Evolutionary conservation across 2,113 vertebrate species (phyloP), one percentile per base, ranked within the genome.

Genomic region (Sapajus apella): DNA sequence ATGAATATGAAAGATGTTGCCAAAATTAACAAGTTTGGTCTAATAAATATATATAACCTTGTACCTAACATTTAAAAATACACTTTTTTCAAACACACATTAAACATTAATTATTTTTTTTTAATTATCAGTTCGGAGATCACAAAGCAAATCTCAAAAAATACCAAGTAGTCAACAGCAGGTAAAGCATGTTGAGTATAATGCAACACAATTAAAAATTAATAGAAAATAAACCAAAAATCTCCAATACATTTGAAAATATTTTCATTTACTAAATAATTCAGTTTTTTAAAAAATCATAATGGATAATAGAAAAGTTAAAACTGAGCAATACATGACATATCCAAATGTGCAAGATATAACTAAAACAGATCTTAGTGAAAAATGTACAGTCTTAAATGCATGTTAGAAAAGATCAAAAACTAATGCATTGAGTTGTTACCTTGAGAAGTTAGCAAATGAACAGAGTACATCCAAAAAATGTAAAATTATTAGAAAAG

Each of bases 91-190:
- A 91, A 86, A 21, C 37, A 94, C 40, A 81, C 45, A 94, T 37
- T 70, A 90, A 94, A 85, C 45, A 20, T n/a, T 81, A 30, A n/a
- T 64, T 40, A n/a, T 75, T 68, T 70, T 64, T 83, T 68, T 70
- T 66, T 66, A 87, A 87, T 75, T 18, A 82, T 30, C 76, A 73
- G 37, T 32, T 79, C 84, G 70, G 21, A 84, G 40, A 88, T 18
- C 72, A 56, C n/a, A 89, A 92, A 96, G 43, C 79, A 84, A 83
- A 55, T 84, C 37, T 72, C 89, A 70, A 75, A 58, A 92, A 68
- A 58, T 68, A 58, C 20, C 27, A 81, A 68, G 8, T 37, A 90
- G 86, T 86, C 64, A 66, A 50, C 43, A 81, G 56, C 32, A 50
- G 5, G 2, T 18, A 61, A 12, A 68, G 35, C 75, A 81, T 55